Conservation (phyloP, 2,113 vertebrate genomes). For the Phalacrocorax brasilianus region DNA sequence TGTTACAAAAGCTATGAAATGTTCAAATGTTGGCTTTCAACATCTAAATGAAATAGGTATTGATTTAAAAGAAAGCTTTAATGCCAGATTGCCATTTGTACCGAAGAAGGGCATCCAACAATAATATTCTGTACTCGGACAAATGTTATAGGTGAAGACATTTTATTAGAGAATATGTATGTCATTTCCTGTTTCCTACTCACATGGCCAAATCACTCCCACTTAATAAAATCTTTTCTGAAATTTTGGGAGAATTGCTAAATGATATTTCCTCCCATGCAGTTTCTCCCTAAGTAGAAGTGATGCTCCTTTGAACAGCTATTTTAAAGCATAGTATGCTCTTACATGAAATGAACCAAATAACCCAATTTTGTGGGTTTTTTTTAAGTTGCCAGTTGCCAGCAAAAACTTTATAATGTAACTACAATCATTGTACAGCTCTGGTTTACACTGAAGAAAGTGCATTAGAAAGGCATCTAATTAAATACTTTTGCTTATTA, state of each 20-base stretch:
- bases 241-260: neutral
- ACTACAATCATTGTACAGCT: neutral
- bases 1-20: neutral
- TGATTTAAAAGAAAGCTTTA: neutral
- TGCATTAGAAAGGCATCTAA: neutral
- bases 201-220: neutral
- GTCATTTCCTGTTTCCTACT: neutral
- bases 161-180: neutral
- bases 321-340: neutral
- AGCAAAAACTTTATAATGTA: neutral
- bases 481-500: neutral
- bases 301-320: neutral
- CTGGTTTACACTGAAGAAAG: neutral
- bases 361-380: fast-evolving
- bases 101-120: neutral
- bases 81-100: neutral
- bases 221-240: neutral
- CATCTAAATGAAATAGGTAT: neutral
- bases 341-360: neutral
- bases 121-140: neutral
- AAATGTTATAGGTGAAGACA: neutral
- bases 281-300: neutral
- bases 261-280: neutral
- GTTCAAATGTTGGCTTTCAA: neutral
- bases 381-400: neutral